These are phyloP conservation scores for Bergia sp. DNA, from an alignment of 92 coral and sea anemone species.

Conservation along the genomic window DNA sequence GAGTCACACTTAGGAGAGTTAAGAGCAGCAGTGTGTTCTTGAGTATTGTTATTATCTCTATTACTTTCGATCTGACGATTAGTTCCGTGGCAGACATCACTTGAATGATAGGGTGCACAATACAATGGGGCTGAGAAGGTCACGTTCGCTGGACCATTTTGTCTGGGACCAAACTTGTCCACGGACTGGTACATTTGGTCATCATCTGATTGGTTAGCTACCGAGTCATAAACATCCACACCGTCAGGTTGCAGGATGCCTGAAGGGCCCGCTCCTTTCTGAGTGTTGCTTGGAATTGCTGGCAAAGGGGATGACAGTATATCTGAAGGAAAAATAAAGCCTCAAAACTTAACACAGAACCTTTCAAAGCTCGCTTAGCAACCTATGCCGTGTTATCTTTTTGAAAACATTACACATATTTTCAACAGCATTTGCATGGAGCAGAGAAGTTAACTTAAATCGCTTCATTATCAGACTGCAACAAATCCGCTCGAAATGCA, in stretches of 20 bases:
- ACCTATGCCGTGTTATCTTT: not conserved
- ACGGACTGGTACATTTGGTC: conserved; percentile 34
- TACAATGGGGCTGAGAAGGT: not conserved
- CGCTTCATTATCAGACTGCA: too few species aligned
- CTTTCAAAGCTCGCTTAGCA: not conserved
- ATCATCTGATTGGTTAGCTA: conserved; percentile 8
- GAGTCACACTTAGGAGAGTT: not conserved
- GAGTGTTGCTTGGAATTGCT: not conserved
- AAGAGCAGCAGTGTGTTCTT: not conserved
- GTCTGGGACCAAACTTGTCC: conserved; percentile 19
- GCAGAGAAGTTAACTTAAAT: too few species aligned
- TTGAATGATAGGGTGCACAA: conserved; percentile 31
- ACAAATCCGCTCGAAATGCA: too few species aligned
- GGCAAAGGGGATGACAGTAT: conserved; percentile 19
- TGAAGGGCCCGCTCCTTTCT: not conserved
- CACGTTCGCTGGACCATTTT: not conserved
- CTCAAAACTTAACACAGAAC: not conserved
- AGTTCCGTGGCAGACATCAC: not conserved
- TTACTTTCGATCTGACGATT: not conserved
- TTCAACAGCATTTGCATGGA: too few species aligned
- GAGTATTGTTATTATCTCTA: not conserved
- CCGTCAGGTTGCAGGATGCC: not conserved
- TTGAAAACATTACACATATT: too few species aligned
- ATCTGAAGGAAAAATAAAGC: not conserved
- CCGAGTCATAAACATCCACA: not conserved